phyloP scores from a whole-genome alignment of 2,797 vertebrate genomes.

The Limnodromus scolopaceus region DNA sequence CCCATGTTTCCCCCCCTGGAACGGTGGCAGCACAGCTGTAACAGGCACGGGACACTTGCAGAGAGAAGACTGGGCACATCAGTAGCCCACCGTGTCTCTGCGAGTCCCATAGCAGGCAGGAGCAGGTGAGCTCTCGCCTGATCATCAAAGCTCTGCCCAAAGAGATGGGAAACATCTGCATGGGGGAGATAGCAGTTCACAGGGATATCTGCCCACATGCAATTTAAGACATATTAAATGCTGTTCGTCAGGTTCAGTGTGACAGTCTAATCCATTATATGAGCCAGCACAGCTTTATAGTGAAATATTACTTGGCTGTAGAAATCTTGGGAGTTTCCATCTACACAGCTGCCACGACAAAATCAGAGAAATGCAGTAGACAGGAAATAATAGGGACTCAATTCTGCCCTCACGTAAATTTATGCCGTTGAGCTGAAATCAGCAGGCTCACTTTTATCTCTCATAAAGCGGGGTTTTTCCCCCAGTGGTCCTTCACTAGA shows the following conservation, averaged over 20 bases:
- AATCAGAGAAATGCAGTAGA: constrained; percentile 34
- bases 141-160: background rate
- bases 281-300: constrained; percentile 35
- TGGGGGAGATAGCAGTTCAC: background rate
- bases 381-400: constrained; percentile 32
- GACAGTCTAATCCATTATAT: constrained; percentile 32
- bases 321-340: constrained; percentile 43
- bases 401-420: background rate
- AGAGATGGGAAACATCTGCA: constrained; percentile 25
- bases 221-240: constrained; percentile 21
- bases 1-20: background rate
- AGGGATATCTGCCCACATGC: background rate
- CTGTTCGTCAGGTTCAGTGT: constrained; percentile 40
- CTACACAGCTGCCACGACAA: constrained; percentile 33
- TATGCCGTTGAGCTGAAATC: constrained; percentile 8
- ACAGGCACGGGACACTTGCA: fast-evolving
- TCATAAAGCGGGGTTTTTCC: background rate
- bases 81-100: background rate
- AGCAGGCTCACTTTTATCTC: background rate
- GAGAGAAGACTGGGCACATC: background rate
- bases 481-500: background rate
- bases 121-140: background rate
- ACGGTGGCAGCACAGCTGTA: background rate
- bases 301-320: constrained; percentile 36
- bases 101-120: background rate